Base-by-base conservation (phyloP, 2,113 vertebrate genomes). In the Phalacrocorax brasilianus region DNA sequence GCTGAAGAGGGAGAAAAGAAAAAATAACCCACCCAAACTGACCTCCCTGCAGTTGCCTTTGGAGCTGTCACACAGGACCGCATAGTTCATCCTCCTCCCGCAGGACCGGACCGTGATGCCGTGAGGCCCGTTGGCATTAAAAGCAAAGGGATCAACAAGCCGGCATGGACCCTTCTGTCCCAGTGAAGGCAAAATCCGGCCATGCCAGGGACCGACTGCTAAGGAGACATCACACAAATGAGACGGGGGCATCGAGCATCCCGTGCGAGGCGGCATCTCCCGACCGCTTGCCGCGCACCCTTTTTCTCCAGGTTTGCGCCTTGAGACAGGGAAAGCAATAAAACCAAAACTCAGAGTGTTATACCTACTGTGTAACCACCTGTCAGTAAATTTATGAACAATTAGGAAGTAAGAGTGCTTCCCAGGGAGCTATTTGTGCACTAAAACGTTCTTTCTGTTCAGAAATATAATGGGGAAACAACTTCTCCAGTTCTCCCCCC, bases 321-420 rank as follows among this genome's bases (percentile, higher is more conserved):
- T 78, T 61, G 96, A 98, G 97, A 95, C 44, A 24, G 76, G 79
- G 89, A 94, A 96, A 94, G 95, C 59, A 79, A 97, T 98, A 97
- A 98, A 97, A 97, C 82, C 11, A 3, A 97, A 98, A 97, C 97
- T 97, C 95, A 58, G 78, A 40, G 92, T 85, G 95, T 91, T 95
- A 90, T 89, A 97, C 97, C 97, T 98, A 98, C 98, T 96, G 98
- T 96, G 97, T 97, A 98, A 98, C 97, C 98, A 98, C 98, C 98
- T 98, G 97, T 97, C 97, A 97, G 98, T 91, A 97, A 98, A 98
- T 98, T 98, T 98, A 98, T 98, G 98, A 98, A 98, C 98, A 98
- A 98, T 98, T 98, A 98, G 97, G 96, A 97, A 97, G 96, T 67
- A 75, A 97, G 98, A 98, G 97, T 95, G 96, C 97, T 98, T 98